phyloP scores from a whole-genome alignment of 2,888 invertebrate genomes.

The Hirtodrosophila alboralis region DNA sequence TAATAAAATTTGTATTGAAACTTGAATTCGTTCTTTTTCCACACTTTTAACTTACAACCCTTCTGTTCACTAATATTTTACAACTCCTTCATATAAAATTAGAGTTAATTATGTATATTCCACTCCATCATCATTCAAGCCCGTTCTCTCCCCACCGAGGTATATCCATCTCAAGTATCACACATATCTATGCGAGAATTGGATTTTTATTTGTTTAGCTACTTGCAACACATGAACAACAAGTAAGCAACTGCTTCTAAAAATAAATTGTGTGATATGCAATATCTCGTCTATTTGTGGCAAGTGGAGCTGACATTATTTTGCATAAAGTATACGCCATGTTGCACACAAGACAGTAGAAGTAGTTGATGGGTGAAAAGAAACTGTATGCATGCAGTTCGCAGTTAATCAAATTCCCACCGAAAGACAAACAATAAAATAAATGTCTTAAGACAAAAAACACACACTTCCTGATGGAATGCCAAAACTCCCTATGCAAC shows the following conservation, averaged over 20 bases:
- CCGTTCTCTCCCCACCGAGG: not conserved
- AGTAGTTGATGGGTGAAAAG: not conserved
- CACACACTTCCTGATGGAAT: slow-evolving; percentile 30
- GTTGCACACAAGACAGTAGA: slow-evolving; percentile 20
- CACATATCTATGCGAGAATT: not conserved
- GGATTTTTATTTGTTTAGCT: slow-evolving; percentile 12
- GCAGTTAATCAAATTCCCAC: slow-evolving; percentile 58
- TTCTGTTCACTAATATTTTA: too few species aligned
- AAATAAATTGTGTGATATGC: slow-evolving; percentile 27
- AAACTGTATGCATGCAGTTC: slow-evolving; percentile 26
- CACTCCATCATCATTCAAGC: not conserved
- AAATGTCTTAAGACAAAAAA: slow-evolving; percentile 51
- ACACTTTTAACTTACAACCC: too few species aligned
- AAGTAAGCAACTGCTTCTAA: not conserved
- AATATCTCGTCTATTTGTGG: slow-evolving; percentile 14
- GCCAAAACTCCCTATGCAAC: slow-evolving; percentile 6
- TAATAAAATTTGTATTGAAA: too few species aligned
- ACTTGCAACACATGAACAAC: slow-evolving; percentile 3
- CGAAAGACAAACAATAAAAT: slow-evolving; percentile 53
- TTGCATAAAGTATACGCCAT: slow-evolving; percentile 47
- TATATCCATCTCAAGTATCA: slow-evolving; percentile 7
- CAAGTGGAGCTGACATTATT: slow-evolving; percentile 28
- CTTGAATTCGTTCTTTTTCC: too few species aligned
- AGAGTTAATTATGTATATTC: not conserved
- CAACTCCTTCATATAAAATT: too few species aligned